Evolutionary conservation across 2,113 vertebrate genomes (phyloP), one percentile per base, ranked within the genome.

Genomic region (Arizona elegans): DNA sequence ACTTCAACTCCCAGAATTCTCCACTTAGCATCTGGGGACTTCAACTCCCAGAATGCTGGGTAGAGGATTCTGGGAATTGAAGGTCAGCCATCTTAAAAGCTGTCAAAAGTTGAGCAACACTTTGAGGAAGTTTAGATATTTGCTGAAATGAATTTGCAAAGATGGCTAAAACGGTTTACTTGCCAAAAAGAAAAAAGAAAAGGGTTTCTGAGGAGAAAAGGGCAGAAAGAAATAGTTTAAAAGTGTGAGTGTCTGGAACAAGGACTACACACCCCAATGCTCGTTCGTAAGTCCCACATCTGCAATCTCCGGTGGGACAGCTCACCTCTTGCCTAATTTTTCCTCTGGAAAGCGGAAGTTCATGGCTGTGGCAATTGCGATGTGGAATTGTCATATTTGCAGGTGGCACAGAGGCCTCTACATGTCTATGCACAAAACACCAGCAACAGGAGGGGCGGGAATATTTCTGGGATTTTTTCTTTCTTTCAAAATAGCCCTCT

Each of bases 371-470:
- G 70, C 15, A 9, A 19, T 8, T 33, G 47, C 47, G 1, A 52
- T 2, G 13, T 8, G 13, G 50, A 17, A 53, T 29, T 15, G 5
- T 53, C 86, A 8, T 3, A 53, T 87, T 1, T n/a, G 53, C 26
- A 17, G 26, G 86, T 13, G 17, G 26, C 86, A 87, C 13, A 17
- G 15, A 2, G 47, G 23, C 47, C 21, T 29, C 10, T 8, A 5
- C 17, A 7, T 9, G 1, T 19, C 86, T 29, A 54, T 0, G 13
- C 3, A 3, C 52, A 26, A 7, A 8, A 29, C 11, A 87, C 3
- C 52, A 54, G 19, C 6, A 8, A 29, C 1, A 29, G 47, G 5
- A 87, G 24, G 86, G 47, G 62, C 0, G 10, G 62, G 1, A 50
- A 43, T 6, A 10, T n/a, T 87, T 53, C 29, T n/a, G 29, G 29